phyloP scores from a whole-genome alignment of 2,113 vertebrate species.

The Tetrax tetrax region DNA sequence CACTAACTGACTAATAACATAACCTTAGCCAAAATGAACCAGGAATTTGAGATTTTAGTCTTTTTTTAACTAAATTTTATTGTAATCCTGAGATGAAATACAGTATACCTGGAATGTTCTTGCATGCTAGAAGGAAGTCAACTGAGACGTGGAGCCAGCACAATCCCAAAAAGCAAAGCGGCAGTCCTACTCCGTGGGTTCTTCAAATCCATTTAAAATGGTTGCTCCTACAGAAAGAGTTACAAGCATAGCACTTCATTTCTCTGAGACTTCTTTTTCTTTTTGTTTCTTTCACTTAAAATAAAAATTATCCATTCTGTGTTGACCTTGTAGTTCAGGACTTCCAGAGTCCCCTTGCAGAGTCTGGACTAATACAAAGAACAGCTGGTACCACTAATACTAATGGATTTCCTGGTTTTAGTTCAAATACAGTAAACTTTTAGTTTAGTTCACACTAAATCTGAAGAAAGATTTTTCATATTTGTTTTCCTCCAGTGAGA shows the following conservation, averaged over 20 bases:
- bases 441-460: conserved; percentile 30
- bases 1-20: background rate
- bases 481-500: conserved; percentile 43
- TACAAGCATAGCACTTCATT: background rate
- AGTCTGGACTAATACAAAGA: background rate
- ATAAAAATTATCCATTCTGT: background rate
- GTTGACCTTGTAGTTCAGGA: background rate
- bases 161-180: background rate
- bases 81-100: background rate
- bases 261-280: background rate
- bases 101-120: background rate
- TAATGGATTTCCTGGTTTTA: conserved; percentile 66
- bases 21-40: background rate
- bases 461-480: conserved; percentile 48
- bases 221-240: background rate
- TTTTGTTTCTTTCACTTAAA: background rate
- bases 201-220: background rate
- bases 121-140: background rate
- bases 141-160: background rate
- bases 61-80: background rate
- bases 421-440: conserved; percentile 58
- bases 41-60: background rate
- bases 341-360: conserved; percentile 9
- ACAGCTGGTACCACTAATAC: conserved; percentile 57
- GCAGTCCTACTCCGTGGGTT: background rate